Conservation (phyloP, 2,113 vertebrate genomes). For the Psephotus haematonotus region DNA sequence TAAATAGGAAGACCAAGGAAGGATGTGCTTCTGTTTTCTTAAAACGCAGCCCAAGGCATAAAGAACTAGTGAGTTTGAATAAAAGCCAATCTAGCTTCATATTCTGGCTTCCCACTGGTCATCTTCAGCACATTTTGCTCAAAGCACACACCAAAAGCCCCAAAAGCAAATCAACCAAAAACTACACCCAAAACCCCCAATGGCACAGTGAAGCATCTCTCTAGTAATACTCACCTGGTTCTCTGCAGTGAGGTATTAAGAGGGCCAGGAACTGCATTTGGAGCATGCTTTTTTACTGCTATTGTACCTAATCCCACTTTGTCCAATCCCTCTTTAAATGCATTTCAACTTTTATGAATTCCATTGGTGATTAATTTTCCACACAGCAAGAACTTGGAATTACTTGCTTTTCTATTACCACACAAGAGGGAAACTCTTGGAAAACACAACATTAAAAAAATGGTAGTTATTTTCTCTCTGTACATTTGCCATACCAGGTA, state of each 20-base stretch:
- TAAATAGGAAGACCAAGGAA: neutral
- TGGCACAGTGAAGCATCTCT: neutral
- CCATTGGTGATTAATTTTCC: neutral
- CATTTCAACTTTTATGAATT: neutral
- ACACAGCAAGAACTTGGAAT: neutral
- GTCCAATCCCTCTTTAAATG: neutral
- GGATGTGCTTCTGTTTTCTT: neutral
- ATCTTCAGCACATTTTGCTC: neutral
- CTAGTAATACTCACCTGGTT: neutral
- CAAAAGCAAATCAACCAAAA: neutral
- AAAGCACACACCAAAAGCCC: neutral
- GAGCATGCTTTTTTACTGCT: neutral
- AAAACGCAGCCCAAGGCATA: neutral
- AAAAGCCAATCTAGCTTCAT: neutral
- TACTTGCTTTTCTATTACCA: neutral
- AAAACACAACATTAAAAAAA: neutral
- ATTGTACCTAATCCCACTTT: neutral
- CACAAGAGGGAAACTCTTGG: accelerated
- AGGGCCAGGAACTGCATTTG: neutral
- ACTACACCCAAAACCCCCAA: neutral
- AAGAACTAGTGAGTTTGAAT: neutral
- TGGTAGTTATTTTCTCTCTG: neutral
- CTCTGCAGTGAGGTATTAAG: neutral
- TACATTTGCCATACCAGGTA: neutral
- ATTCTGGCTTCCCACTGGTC: neutral